Percentiles rank a stretch among this genome's conserved stretches.
These are phyloP conservation scores for Solenopsis invicta DNA, from an alignment of 1,140 invertebrate genomes.

Conservation along the genomic window DNA sequence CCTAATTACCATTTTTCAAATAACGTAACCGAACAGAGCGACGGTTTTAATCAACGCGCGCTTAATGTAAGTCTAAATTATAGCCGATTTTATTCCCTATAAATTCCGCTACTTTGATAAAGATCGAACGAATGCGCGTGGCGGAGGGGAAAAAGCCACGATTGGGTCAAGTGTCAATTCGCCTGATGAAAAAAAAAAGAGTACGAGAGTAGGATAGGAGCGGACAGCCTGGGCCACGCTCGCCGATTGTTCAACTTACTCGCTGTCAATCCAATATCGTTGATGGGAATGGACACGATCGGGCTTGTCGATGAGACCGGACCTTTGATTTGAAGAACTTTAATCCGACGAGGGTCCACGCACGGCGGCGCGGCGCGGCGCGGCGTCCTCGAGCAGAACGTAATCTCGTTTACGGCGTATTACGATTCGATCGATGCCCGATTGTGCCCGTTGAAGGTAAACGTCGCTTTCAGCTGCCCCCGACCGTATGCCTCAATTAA, in stretches of 20 bases:
- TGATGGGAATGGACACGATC: neutral
- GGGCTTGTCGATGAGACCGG: neutral
- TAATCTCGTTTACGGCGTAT: constrained; percentile 58
- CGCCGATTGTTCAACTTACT: constrained; percentile 55
- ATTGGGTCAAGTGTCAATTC: constrained; percentile 27
- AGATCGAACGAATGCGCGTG: neutral
- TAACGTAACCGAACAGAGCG: neutral
- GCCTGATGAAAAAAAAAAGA: constrained; percentile 34
- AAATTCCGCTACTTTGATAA: neutral
- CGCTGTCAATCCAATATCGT: constrained; percentile 53
- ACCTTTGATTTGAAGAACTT: constrained; percentile 51
- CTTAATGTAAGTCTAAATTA: constrained; percentile 11
- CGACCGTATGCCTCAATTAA: constrained; percentile 42
- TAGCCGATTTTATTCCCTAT: neutral
- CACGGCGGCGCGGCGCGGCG: constrained; percentile 21
- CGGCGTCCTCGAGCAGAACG: constrained; percentile 18
- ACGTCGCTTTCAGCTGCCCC: constrained; percentile 28
- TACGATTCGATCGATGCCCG: constrained; percentile 51
- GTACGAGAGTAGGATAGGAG: neutral
- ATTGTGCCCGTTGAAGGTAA: constrained; percentile 44
- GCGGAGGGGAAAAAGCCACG: constrained; percentile 10
- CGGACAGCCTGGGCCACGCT: constrained; percentile 5
- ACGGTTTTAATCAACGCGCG: neutral
- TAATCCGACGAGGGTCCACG: constrained; percentile 62
- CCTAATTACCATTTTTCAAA: neutral